These are phyloP conservation scores for Chlorops oryzae DNA, from an alignment of 1,140 invertebrate genomes.

Conservation along the genomic window DNA sequence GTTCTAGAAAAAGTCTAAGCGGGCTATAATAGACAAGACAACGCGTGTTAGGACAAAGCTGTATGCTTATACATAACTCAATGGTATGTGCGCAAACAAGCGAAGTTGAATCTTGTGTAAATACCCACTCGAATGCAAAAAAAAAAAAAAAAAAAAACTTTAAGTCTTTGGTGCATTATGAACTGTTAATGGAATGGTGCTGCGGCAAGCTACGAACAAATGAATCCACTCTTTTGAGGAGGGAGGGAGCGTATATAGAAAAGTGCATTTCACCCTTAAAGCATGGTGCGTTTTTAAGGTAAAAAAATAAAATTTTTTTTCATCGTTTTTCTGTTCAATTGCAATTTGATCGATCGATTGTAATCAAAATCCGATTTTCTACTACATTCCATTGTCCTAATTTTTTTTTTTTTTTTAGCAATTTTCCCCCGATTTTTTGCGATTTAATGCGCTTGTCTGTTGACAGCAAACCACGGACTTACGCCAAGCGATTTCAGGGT, in stretches of 20 bases:
- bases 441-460: constrained; percentile 30
- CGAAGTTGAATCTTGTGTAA: no score
- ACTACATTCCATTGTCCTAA: constrained; percentile 15
- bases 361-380: neutral
- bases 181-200: constrained; percentile 12
- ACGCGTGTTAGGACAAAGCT: neutral
- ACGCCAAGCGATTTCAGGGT: no score
- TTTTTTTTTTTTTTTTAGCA: constrained; percentile 17
- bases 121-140: neutral
- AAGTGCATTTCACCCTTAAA: no score
- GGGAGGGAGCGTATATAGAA: no score
- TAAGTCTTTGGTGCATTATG: neutral
- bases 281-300: no score
- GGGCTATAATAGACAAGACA: neutral
- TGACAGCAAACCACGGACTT: no score
- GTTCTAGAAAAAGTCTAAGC: neutral
- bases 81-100: neutral
- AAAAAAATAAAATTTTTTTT: no score
- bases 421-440: constrained; percentile 18
- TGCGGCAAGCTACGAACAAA: constrained; percentile 26
- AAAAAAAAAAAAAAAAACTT: neutral
- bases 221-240: constrained; percentile 20
- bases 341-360: constrained; percentile 13
- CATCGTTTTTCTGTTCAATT: constrained; percentile 26
- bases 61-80: neutral